A percentile compares a stretch with the other conserved stretches of the same genome.
Evolutionary conservation across 23 tunicate species (phyloP).

Genomic region (Halocynthia roretzi): DNA sequence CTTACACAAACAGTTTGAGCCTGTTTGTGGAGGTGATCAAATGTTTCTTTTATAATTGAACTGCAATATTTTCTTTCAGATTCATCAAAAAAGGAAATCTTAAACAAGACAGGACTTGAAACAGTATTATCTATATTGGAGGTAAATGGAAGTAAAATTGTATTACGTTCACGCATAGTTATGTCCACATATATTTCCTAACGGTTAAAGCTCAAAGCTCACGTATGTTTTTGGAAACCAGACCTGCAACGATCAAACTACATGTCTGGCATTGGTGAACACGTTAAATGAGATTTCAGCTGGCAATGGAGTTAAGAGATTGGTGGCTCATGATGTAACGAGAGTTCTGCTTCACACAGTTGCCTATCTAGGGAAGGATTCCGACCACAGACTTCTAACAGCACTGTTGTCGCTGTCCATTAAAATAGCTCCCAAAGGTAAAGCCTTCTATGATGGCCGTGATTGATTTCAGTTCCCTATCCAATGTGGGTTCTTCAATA

Average conservation of each 20-base stretch:
- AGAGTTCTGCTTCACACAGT: conserved; percentile 59
- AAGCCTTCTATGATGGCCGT: not conserved
- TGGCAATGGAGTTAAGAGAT: conserved; percentile 56
- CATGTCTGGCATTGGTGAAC: conserved; percentile 63
- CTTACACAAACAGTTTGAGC: not conserved
- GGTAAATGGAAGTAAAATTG: conserved; percentile 10
- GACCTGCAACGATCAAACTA: conserved; percentile 73
- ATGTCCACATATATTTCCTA: not conserved
- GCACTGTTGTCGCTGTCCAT: conserved; percentile 51
- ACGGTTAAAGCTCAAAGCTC: not conserved
- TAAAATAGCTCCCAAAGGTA: conserved; percentile 86
- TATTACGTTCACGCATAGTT: too few relatives aligned
- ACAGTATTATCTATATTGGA: conserved; percentile 56
- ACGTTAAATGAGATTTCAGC: conserved; percentile 62
- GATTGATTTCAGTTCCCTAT: not conserved
- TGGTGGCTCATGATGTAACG: conserved; percentile 68
- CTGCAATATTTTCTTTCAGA: conserved; percentile 32
- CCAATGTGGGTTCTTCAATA: too few relatives aligned
- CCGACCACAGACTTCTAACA: conserved; percentile 48
- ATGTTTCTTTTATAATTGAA: not conserved
- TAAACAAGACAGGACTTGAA: conserved; percentile 67
- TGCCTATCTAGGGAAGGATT: conserved; percentile 56
- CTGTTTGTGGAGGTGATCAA: not conserved
- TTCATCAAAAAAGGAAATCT: conserved; percentile 54
- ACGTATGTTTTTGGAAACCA: not conserved